Base-by-base conservation (phyloP, 2,888 invertebrate species). In the Cephalotes varians region DNA sequence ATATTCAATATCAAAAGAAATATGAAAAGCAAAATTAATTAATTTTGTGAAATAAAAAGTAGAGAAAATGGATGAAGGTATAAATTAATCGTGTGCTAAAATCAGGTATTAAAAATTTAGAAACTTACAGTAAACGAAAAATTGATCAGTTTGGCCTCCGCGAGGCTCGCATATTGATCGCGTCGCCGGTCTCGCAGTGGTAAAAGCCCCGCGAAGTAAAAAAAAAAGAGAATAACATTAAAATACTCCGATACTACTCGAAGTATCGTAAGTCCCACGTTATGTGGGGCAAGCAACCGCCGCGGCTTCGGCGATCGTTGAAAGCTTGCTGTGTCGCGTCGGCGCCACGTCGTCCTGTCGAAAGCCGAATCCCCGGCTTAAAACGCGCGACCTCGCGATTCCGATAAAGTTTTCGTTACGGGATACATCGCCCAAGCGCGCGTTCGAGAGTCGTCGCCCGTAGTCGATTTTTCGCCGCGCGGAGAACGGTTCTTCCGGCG, bases 341-440 rank as follows among this genome's bases (percentile, higher is more conserved):
- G 84, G 83, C 84, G 72, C 81, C 85, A 77, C 76, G 15, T 31
- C 76, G 67, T 77, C 83, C 86, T 80, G 73, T 74, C 82, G 84
- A 88, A 90, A 88, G 87, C 88, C 85, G 89, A 85, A 86, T 88
- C 37, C 21, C 83, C 84, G 82, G 86, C 88, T 85, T 89, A 85
- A 86, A 90, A 84, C 85, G 81, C 87, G 86, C 85, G 81, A 82
- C 84, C 69, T 83, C 81, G 85, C 51, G 76, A 76, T 73, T 81
- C 84, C 84, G 89, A 89, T 89, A 89, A 89, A 89, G 89, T 89
- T 89, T 89, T 88, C 87, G 84, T 86, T 88, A 82, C 85, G 82
- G 69, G 69, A 77, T 73, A 60, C 56, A 80, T 76, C 82, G 82
- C 69, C 74, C 81, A 83, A 7, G 18, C 44, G 25, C 58, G 18